These are phyloP conservation scores for Spodoptera exigua DNA, from an alignment of 2,888 invertebrate genomes.

Conservation along the genomic window DNA sequence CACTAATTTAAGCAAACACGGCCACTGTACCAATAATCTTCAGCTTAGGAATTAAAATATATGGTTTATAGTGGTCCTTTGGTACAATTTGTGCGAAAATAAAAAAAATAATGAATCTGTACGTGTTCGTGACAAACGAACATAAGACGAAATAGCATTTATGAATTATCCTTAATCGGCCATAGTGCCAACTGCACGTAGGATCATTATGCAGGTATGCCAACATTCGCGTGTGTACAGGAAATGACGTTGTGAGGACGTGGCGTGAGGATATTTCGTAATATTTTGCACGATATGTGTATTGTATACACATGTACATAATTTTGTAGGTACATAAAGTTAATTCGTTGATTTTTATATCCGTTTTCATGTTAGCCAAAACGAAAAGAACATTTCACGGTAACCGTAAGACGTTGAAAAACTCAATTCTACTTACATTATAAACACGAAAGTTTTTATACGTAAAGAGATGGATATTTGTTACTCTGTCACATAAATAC, in stretches of 20 bases:
- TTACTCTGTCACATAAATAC: too few species aligned
- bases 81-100: too few species aligned
- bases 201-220: slow-evolving; percentile 56
- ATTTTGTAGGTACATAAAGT: slow-evolving; percentile 9
- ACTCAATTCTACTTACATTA: too few species aligned
- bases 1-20: slow-evolving; percentile 20
- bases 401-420: too few species aligned
- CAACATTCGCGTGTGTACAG: slow-evolving; percentile 54
- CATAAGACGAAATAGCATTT: slow-evolving; percentile 10
- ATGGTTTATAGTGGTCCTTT: not conserved
- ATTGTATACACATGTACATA: slow-evolving; percentile 6
- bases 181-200: slow-evolving; percentile 35
- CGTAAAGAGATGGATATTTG: too few species aligned
- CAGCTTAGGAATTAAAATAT: not conserved
- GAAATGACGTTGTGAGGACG: slow-evolving; percentile 56
- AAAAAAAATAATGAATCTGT: too few species aligned
- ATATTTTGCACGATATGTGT: slow-evolving; percentile 24
- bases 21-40: not conserved
- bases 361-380: not conserved
- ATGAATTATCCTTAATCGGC: slow-evolving; percentile 19
- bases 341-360: not conserved
- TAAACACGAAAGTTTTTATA: too few species aligned
- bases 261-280: slow-evolving; percentile 53
- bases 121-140: slow-evolving; percentile 3
- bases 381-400: too few species aligned